Conservation (phyloP, 2,888 invertebrate genomes). For the Magallana nippona region DNA sequence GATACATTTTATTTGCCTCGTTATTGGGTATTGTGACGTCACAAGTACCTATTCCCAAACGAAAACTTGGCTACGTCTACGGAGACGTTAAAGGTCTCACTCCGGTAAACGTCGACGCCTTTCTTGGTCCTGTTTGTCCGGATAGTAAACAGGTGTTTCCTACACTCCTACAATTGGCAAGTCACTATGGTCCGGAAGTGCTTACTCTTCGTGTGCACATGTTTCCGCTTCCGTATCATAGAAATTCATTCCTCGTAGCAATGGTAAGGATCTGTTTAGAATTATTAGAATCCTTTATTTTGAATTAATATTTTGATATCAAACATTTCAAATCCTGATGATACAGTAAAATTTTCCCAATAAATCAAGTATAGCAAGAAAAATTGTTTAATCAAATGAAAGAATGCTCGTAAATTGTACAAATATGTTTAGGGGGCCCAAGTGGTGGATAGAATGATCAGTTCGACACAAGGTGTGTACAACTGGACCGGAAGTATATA, state of each 20-base stretch:
- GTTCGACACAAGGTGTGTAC: slow-evolving; percentile 31
- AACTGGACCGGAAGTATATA: slow-evolving; percentile 60
- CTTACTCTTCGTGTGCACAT: slow-evolving; percentile 67
- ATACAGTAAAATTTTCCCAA: too few relatives aligned
- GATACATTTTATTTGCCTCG: not conserved
- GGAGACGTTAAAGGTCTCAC: slow-evolving; percentile 57
- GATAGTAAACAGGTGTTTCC: slow-evolving; percentile 66
- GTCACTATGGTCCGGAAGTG: slow-evolving; percentile 61
- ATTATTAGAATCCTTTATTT: not conserved
- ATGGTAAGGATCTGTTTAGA: slow-evolving; percentile 58
- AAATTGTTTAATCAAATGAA: too few relatives aligned
- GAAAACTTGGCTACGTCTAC: slow-evolving; percentile 49
- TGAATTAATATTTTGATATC: not conserved
- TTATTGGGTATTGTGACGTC: not conserved
- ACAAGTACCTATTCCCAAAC: slow-evolving; percentile 30
- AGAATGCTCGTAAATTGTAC: too few relatives aligned
- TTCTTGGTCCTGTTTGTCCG: slow-evolving; percentile 73
- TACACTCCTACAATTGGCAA: slow-evolving; percentile 62
- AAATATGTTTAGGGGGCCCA: slow-evolving; percentile 42
- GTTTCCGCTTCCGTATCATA: slow-evolving; percentile 75
- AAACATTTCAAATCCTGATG: not conserved
- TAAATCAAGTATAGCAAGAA: too few relatives aligned
- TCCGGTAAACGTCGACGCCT: slow-evolving; percentile 67
- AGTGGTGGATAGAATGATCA: slow-evolving; percentile 19
- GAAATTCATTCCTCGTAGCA: slow-evolving; percentile 68